Base-by-base conservation (phyloP, 30 jellyfish, hydroid and myxozoan species). In the Hydractinia symbiolongicarpus region DNA sequence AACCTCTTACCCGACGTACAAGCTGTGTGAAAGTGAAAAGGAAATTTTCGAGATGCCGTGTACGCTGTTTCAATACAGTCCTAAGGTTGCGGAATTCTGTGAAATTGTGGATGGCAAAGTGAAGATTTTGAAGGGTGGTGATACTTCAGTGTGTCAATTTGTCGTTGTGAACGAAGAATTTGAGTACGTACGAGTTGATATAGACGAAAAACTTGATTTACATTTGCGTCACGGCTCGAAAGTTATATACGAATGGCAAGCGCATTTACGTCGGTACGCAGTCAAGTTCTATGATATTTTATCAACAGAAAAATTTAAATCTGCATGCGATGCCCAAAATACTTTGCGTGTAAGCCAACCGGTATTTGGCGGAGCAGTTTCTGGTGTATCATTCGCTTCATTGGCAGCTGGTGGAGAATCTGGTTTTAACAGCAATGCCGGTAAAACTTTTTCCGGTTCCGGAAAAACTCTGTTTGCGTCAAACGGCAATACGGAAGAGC, bases 321-420 rank as follows among this genome's bases (percentile, higher is more conserved):
- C 14, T 10, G 9, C 8, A 4, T 77, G 57, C 44, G 85, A 77
- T 16, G 30, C 57, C 9, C 17, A 10, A 5, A 53, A 77, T 49
- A 30, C 57, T 17, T 13, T 50, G 72, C 53, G n/a, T 64, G 19
- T 51, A 6, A 7, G 40, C 16, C 17, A 13, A 64, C 5, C 20
- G 55, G 76, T 78, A 17, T 87, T 87, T 67, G 95, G 95, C 10
- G 81, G 87, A 13, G 77, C 79, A 0, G 79, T 67, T 61, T 50
- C 79, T 21, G 86, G 90, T 11, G 20, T 89, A 55, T 79, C 95
- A 61, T 89, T 89, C 64, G 85, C 95, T 8, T 21, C 86, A 21
- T 66, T 88, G 10, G 95, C 91, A 72, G 60, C 61, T 50, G 70
- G 66, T 44, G 86, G 69, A 68, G 82, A 55, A 66, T 62, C 88